Percentiles rank a stretch among this genome's conserved stretches.
Conservation (phyloP, 2,113 vertebrate genomes). For the Oceanites oceanicus region DNA sequence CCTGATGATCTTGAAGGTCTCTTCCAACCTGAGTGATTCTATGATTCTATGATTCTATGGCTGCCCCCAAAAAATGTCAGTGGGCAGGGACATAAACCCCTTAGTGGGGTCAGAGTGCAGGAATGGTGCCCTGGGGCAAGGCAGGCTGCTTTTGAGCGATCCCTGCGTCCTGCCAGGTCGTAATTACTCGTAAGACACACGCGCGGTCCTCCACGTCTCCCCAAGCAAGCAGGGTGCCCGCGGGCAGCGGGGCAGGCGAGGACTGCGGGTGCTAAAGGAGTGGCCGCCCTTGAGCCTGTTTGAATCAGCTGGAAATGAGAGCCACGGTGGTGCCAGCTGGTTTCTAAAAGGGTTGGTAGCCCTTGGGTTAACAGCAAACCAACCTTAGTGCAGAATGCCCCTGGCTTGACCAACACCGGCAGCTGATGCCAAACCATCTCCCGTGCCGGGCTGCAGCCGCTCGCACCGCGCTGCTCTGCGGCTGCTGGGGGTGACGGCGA, state of each 20-base stretch:
- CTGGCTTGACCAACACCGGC: background rate
- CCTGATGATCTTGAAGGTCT: too few relatives aligned
- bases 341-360: background rate
- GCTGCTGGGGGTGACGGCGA: background rate
- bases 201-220: rapidly evolving
- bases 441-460: background rate
- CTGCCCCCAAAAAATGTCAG: background rate
- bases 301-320: background rate
- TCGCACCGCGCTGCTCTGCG: background rate
- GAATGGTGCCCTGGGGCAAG: background rate
- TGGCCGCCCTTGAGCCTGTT: background rate
- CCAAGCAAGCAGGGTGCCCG: background rate
- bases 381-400: too few relatives aligned
- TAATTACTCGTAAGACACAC: rapidly evolving
- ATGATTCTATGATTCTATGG: too few relatives aligned
- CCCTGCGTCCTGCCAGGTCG: background rate
- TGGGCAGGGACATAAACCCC: background rate
- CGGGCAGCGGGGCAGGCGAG: background rate
- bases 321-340: background rate
- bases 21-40: too few relatives aligned
- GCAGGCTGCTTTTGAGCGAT: background rate
- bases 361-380: background rate
- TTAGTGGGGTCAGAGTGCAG: background rate
- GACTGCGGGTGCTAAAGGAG: background rate
- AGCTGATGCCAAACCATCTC: background rate